Base-by-base conservation (phyloP, 1,140 invertebrate genomes). In the Bombus vancouverensis region DNA sequence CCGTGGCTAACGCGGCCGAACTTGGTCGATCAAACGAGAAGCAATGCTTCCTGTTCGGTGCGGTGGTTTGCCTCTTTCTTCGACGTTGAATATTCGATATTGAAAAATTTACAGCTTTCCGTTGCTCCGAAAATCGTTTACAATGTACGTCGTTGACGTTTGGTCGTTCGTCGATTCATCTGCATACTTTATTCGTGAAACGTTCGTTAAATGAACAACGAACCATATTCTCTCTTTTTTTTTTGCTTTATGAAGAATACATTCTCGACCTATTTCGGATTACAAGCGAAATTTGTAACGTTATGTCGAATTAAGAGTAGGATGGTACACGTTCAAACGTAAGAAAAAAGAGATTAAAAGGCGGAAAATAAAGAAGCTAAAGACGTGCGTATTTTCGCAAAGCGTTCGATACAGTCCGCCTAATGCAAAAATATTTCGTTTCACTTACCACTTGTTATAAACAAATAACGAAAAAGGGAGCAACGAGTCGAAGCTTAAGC, bases 141-240 rank as follows among this genome's bases (percentile, higher is more conserved):
- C 47, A 8, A 53, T 53, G 15, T 22, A 32, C 70, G 34, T 39
- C 78, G 44, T 28, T 42, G 22, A 53, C 65, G 74, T 76, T 76
- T 59, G 13, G 47, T 34, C 47, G 42, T 53, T 53, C n/a, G 25
- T 28, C 53, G 44, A 25, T 68, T 32, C 78, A 32, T 15, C 32
- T 42, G 70, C 57, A 62, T 81, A 57, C 65, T 82, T 82, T 74
- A 74, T 82, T 65, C 57, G 22, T 18, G 71, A 66, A 72, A 74
- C 25, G 42, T 47, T 74, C 71, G 37, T 32, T 47, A 53, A 53
- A 53, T 57, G 10, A 65, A 68, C n/a, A 44, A 42, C 15, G 65
- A 42, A 62, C 32, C 1, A 22, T 25, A 6, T 32, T 68, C 4
- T 39, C 3, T 32, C 3, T 66, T 3, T 32, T 13, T 66, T 6